These are phyloP conservation scores for Corythaeola cristata DNA, from an alignment of 2,113 vertebrate genomes.

Conservation along the genomic window DNA sequence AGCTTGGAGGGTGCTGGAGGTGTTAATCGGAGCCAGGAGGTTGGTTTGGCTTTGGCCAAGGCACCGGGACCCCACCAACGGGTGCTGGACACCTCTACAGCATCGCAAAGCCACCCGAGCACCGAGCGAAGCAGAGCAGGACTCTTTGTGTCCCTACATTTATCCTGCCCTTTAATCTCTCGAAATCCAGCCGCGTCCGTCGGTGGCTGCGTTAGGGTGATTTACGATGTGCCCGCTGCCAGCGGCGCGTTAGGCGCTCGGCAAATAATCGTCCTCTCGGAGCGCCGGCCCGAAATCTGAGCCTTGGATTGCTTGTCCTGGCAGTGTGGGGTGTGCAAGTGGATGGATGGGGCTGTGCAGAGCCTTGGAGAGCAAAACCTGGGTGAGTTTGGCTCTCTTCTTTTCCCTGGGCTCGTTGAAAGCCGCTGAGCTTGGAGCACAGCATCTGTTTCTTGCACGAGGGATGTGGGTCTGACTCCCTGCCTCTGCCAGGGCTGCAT, in stretches of 20 bases:
- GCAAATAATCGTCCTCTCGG: background rate
- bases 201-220: background rate
- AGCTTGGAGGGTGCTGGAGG: background rate
- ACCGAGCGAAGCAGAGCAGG: background rate
- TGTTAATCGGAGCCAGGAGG: background rate
- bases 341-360: background rate
- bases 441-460: background rate
- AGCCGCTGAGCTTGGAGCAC: rapidly evolving
- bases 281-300: background rate
- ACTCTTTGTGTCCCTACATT: background rate
- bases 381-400: background rate
- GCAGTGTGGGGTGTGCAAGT: rapidly evolving
- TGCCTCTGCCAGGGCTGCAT: background rate
- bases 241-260: background rate
- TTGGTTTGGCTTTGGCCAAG: background rate
- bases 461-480: background rate
- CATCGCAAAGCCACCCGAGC: rapidly evolving
- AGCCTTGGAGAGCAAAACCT: background rate
- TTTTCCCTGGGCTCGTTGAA: background rate
- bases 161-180: background rate
- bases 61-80: background rate
- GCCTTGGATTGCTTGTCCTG: rapidly evolving
- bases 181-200: background rate
- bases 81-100: background rate
- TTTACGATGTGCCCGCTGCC: background rate